Evolutionary conservation across 2,797 vertebrate genomes (phyloP).

Genomic region (Helostoma temminkii): DNA sequence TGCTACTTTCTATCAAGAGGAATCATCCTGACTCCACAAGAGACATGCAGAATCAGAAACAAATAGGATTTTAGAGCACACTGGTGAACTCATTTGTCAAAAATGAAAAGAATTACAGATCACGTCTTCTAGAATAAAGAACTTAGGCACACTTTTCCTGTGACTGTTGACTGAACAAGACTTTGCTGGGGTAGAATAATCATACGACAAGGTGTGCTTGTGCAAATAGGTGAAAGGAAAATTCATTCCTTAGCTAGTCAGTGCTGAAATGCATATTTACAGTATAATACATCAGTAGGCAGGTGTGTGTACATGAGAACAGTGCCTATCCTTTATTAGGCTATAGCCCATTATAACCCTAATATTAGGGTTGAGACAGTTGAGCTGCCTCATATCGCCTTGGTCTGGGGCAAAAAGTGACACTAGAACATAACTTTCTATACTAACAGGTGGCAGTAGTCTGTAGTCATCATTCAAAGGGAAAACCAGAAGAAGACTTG

Average conservation of each 20-base stretch:
- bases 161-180: not conserved
- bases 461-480: no score
- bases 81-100: slow-evolving; percentile 38
- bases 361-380: no score
- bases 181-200: not conserved
- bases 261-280: no score
- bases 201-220: no score
- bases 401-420: no score
- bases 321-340: no score
- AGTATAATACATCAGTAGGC: not conserved
- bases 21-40: slow-evolving; percentile 54
- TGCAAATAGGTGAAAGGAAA: not conserved
- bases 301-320: no score
- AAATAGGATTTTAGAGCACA: slow-evolving; percentile 41
- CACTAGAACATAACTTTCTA: no score
- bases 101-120: slow-evolving; percentile 42
- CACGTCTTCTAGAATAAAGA: slow-evolving; percentile 10
- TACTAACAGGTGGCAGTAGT: no score
- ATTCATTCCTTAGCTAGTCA: not conserved
- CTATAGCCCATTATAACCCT: no score
- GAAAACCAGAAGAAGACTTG: no score
- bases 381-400: no score
- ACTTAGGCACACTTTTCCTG: not conserved
- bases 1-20: slow-evolving; percentile 59
- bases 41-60: slow-evolving; percentile 35